Conservation (phyloP, 2,113 vertebrate species). For the Hemiscyllium ocellatum region DNA sequence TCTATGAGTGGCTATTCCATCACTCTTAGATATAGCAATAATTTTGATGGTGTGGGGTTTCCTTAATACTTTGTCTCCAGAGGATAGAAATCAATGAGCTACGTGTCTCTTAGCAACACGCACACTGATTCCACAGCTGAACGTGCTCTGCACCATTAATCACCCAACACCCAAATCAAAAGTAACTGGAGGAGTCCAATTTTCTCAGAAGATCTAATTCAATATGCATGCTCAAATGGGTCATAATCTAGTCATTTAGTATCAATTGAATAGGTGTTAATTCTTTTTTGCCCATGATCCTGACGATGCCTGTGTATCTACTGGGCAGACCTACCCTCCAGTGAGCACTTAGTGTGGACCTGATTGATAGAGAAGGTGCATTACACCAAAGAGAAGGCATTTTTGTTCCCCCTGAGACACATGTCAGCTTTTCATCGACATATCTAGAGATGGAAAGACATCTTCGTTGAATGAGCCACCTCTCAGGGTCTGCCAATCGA, state of each 20-base stretch:
- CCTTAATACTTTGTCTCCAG: slow-evolving; percentile 1
- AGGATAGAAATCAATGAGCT: slow-evolving; percentile 18
- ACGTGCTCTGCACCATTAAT: not conserved
- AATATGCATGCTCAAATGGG: not conserved
- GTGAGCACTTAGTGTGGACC: not conserved
- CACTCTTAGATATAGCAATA: not conserved
- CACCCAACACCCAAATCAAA: not conserved
- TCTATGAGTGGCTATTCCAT: not conserved
- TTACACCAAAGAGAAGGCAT: not conserved
- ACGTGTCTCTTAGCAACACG: slow-evolving; percentile 6
- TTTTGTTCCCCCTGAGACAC: not conserved
- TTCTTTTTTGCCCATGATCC: not conserved
- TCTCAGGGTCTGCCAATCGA: too few relatives aligned
- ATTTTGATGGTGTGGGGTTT: slow-evolving; percentile 6
- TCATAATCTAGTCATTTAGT: not conserved
- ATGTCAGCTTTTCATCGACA: not conserved
- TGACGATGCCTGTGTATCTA: not conserved
- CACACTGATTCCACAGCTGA: not conserved
- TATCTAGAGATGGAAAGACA: not conserved
- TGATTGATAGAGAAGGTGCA: not conserved
- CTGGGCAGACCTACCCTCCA: not conserved
- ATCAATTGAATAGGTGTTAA: not conserved
- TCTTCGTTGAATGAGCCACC: not conserved
- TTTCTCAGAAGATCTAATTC: not conserved
- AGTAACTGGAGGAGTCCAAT: not conserved